A percentile compares a stretch with the other conserved stretches of the same genome.
phyloP scores from a whole-genome alignment of 2,113 vertebrate genomes.

The Micronycteris hirsuta region DNA sequence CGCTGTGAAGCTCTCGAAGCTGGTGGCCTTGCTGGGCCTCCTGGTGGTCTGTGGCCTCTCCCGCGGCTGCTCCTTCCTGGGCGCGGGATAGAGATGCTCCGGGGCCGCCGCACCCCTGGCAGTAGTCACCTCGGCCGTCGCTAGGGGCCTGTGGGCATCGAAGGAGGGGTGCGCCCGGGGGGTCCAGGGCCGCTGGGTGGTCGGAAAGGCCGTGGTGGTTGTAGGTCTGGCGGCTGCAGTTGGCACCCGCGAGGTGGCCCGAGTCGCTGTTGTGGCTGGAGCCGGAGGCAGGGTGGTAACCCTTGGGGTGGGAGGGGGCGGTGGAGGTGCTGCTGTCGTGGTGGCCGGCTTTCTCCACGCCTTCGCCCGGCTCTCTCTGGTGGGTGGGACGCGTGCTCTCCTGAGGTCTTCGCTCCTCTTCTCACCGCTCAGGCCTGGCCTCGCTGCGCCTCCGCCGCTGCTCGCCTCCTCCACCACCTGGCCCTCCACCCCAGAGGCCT shows the following conservation, averaged over 20 bases:
- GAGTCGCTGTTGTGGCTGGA: conserved; percentile 77
- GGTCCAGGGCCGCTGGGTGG: conserved; percentile 80
- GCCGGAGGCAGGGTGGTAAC: conserved; percentile 75
- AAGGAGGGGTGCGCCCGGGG: conserved; percentile 64
- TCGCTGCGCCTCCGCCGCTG: conserved; percentile 34
- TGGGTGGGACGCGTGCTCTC: conserved; percentile 70
- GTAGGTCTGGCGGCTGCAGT: conserved; percentile 73
- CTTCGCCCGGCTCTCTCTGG: conserved; percentile 79
- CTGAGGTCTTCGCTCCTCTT: conserved; percentile 81
- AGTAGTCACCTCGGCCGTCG: conserved; percentile 62
- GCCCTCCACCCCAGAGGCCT: conserved; percentile 92
- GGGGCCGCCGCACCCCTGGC: conserved; percentile 69
- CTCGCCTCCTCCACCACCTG: conserved; percentile 86
- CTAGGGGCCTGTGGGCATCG: conserved; percentile 74
- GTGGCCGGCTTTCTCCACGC: conserved; percentile 73
- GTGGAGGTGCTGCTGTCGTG: conserved; percentile 51
- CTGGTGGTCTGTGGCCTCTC: conserved; percentile 77
- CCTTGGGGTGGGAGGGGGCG: conserved; percentile 67
- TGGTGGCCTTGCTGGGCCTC: conserved; percentile 76
- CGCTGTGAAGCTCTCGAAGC: conserved; percentile 68
- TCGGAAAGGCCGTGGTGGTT: conserved; percentile 74
- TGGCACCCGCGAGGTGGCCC: conserved; percentile 45
- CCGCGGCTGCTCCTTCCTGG: conserved; percentile 79
- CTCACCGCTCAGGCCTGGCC: conserved; percentile 52
- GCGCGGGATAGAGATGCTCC: conserved; percentile 79